Evolutionary conservation across 2,113 vertebrate species (phyloP), one percentile per base, ranked within the genome.

Genomic region (Carlito syrichta): DNA sequence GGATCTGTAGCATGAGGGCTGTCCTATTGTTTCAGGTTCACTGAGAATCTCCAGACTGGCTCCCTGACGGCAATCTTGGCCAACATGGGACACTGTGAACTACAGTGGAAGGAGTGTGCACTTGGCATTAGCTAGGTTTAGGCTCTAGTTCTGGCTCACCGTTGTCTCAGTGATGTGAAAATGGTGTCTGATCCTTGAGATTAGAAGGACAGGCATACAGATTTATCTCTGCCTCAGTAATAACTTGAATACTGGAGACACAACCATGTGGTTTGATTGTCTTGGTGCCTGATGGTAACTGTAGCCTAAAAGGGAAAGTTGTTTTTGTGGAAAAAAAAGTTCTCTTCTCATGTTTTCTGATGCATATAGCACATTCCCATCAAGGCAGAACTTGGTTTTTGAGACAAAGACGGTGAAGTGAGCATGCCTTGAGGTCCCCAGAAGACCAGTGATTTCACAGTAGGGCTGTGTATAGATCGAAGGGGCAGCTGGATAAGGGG

Each of bases 341-440:
- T 82, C 87, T 96, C 90, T 98, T 97, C 52, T 84, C 7, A 48
- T 84, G 7, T 30, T 86, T 95, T 50, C 45, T 56, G 40, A 92
- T 91, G 92, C 63, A 43, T 58, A 35, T 54, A 90, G 27, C 38
- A 30, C 7, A 32, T 95, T 88, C 50, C 58, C 32, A 30, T 27
- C 82, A 86, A 83, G 45, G 62, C 9, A 10, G 32, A 84, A n/a
- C 79, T 92, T 78, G 43, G 20, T 84, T 82, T n/a, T n/a, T 48
- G 58, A 77, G 91, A 81, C 50, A 71, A 86, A 86, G 73, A 25
- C 45, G 22, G 68, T 78, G 63, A 52, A 43, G 76, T 62, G 69
- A 93, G 48, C 5, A n/a, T 71, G 13, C 81, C 54, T 40, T 43
- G 52, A 89, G 68, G 60, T 88, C 30, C 56, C 50, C 5, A 8